Evolutionary conservation across 2,888 invertebrate species (phyloP).

Genomic region (Trichogramma dendrolimi): DNA sequence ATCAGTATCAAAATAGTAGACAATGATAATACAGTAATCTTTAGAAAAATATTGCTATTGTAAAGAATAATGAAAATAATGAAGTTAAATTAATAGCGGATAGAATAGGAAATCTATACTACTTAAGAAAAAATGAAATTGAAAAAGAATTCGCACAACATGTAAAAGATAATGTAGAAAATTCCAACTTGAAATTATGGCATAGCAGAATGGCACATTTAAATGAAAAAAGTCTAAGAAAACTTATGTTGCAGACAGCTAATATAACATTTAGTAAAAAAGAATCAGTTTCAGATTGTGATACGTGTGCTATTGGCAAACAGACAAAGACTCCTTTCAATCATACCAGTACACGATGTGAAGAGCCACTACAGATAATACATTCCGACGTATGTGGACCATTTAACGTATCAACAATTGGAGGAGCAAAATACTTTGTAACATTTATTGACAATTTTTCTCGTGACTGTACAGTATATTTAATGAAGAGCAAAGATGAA

Average conservation of each 20-base stretch:
- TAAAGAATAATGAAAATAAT: neutral
- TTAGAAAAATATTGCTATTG: slow-evolving; percentile 3
- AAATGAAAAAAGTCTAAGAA: slow-evolving; percentile 10
- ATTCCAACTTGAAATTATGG: slow-evolving; percentile 9
- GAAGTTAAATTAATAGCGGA: slow-evolving; percentile 4
- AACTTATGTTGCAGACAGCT: neutral
- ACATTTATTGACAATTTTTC: slow-evolving; percentile 43
- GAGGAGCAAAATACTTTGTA: slow-evolving; percentile 34
- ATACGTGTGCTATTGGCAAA: slow-evolving; percentile 7
- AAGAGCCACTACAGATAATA: neutral
- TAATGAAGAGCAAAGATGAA: slow-evolving; percentile 19
- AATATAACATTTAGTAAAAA: neutral
- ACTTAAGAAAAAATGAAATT: slow-evolving; percentile 7
- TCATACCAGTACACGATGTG: slow-evolving; percentile 2
- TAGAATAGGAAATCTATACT: slow-evolving; percentile 9
- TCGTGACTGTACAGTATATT: slow-evolving; percentile 27
- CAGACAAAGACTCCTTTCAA: neutral
- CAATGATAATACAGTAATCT: slow-evolving; percentile 1
- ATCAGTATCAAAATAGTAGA: slow-evolving; percentile 9
- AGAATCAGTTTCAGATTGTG: slow-evolving; percentile 3
- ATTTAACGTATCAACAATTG: slow-evolving; percentile 33
- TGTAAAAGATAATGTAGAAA: neutral
- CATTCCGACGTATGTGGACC: slow-evolving; percentile 40
- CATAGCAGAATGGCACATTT: slow-evolving; percentile 15
- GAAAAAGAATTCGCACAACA: neutral